A percentile compares a stretch with the other conserved stretches of the same genome.
Conservation (phyloP, 2,113 vertebrate genomes). For the Sinosuthora webbiana region DNA sequence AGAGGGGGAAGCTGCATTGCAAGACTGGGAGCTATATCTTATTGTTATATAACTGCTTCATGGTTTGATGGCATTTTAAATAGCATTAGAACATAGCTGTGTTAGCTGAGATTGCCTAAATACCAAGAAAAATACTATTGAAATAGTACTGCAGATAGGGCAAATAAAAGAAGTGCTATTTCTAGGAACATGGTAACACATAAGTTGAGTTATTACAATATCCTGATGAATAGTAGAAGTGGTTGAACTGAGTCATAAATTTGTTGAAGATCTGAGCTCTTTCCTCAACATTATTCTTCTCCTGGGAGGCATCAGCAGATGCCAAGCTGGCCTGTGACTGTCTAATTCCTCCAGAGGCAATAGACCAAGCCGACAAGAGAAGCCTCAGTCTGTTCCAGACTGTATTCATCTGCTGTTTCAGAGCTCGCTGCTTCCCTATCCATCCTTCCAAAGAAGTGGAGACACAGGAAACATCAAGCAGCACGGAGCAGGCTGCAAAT, state of each 20-base stretch:
- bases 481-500: neutral
- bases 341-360: neutral
- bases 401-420: neutral
- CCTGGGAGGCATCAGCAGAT: neutral
- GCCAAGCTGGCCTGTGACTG: fast-evolving
- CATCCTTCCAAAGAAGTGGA: neutral
- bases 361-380: neutral
- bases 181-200: neutral
- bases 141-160: neutral
- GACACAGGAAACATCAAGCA: neutral
- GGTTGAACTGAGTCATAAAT: neutral
- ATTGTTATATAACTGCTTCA: neutral
- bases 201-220: neutral
- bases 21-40: neutral
- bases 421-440: neutral
- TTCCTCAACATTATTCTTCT: neutral
- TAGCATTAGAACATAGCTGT: neutral
- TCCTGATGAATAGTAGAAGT: neutral
- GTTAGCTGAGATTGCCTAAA: neutral
- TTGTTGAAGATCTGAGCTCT: neutral
- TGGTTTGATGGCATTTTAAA: neutral
- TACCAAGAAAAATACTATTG: neutral
- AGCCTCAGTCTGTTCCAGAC: neutral
- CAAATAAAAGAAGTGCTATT: neutral
- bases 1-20: neutral